Evolutionary conservation across 2,888 invertebrate species (phyloP), one percentile per base, ranked within the genome.

Genomic region (Callyntrura sp.): DNA sequence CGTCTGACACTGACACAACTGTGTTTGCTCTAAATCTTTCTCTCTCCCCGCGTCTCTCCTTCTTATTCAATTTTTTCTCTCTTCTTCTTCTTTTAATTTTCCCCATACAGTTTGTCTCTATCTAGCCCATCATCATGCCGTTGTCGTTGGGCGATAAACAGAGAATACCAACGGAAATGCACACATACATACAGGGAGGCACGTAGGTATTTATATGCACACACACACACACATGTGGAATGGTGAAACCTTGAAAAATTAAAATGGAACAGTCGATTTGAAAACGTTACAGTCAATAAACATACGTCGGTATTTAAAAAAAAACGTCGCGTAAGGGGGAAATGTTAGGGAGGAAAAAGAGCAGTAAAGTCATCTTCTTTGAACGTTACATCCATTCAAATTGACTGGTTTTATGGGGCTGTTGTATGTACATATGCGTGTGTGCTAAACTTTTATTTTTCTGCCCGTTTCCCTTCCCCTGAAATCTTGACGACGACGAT

Each of bases 1-100:
- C 20, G 68, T 68, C 81, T 87, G 81, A 81, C 81, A 81, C 87
- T 87, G 87, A 87, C 79, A 79, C 81, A 87, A 87, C 79, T 81
- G 81, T 70, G 81, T 68, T 55, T 87, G 87, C 81, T 87, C 87
- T 81, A 87, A 87, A 87, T 87, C 73, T 76, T 76, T 57, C 57
- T 68, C 14, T 35, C 68, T 68, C 35, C 43, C 68, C 8, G n/a
- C 17, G 17, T 57, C 57, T 3, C n/a, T n/a, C n/a, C 20, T 68
- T 35, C n/a, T 62, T 23, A 57, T 78, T 78, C n/a, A 28, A 9
- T 35, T 43, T 45, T 73, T 45, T 43, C 43, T 57, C 17, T 79
- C 28, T 4, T 57, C 57, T 79, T 79, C 57, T 23, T 57, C 55
- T 8, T 51, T 76, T 51, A n/a, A 17, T 76, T 51, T 76, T 76